Evolutionary conservation across 2,797 vertebrate genomes (phyloP).

Genomic region (Threskiornis aethiopicus): DNA sequence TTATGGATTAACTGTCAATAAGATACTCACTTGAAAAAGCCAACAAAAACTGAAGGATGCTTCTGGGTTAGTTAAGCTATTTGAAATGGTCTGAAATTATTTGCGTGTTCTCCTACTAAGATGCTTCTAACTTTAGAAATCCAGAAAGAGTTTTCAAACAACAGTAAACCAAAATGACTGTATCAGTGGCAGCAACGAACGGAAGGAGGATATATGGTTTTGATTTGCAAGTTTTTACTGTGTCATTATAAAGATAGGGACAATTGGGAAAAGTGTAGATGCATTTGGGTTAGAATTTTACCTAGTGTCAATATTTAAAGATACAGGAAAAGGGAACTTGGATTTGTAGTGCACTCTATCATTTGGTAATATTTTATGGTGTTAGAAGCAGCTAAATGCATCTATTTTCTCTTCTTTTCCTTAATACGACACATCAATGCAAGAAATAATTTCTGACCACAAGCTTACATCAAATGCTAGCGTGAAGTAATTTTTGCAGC

Average conservation of each 20-base stretch:
- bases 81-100: not conserved
- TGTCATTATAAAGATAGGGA: not conserved
- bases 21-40: not conserved
- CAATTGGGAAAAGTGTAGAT: not conserved
- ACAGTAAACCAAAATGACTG: not conserved
- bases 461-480: not conserved
- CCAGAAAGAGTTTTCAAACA: not conserved
- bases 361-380: not conserved
- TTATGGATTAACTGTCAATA: not conserved
- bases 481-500: not conserved
- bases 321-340: not conserved
- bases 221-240: not conserved
- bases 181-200: not conserved
- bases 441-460: not conserved
- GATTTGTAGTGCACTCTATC: not conserved
- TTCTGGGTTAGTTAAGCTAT: not conserved
- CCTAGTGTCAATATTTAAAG: not conserved
- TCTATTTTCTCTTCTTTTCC: not conserved
- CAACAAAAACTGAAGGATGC: not conserved
- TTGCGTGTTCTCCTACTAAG: not conserved
- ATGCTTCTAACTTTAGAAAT: not conserved
- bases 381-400: not conserved
- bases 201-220: not conserved
- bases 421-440: not conserved
- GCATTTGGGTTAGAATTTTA: not conserved